A percentile compares a stretch with the other conserved stretches of the same genome.
Evolutionary conservation across 1,140 invertebrate species (phyloP).

Genomic region (Brachionus koreanus): DNA sequence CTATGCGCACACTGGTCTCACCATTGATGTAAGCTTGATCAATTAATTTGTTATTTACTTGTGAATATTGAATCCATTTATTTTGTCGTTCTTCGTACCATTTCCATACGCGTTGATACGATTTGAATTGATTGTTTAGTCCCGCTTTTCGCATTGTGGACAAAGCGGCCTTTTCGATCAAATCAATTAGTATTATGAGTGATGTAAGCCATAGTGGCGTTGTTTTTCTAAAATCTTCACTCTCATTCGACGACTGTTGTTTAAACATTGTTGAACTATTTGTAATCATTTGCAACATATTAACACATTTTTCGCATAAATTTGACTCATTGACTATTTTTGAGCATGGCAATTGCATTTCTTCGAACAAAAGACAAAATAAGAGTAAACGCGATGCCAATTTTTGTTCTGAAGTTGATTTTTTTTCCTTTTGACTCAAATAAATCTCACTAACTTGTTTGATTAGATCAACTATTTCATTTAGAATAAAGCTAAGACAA

Average conservation of each 20-base stretch:
- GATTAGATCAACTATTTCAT: not conserved
- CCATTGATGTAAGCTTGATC: constrained; percentile 70
- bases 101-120: constrained; percentile 68
- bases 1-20: constrained; percentile 27
- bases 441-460: constrained; percentile 17
- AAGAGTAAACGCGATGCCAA: constrained; percentile 28
- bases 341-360: constrained; percentile 69
- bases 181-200: constrained; percentile 71
- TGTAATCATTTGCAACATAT: constrained; percentile 57
- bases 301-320: constrained; percentile 63
- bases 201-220: constrained; percentile 74
- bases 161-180: constrained; percentile 74
- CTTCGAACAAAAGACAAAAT: constrained; percentile 60
- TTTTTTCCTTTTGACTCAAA: not conserved
- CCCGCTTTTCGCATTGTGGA: constrained; percentile 68
- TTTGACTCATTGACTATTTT: constrained; percentile 58
- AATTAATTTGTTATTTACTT: constrained; percentile 72
- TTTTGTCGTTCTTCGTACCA: constrained; percentile 79
- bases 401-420: constrained; percentile 14
- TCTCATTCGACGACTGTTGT: constrained; percentile 38
- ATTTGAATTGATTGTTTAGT: constrained; percentile 62
- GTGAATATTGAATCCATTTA: constrained; percentile 74
- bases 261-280: constrained; percentile 49
- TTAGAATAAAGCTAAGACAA: constrained; percentile 53
- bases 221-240: not conserved